Base-by-base conservation (phyloP, 2,888 invertebrate species). In the Parnassius smintheus region DNA sequence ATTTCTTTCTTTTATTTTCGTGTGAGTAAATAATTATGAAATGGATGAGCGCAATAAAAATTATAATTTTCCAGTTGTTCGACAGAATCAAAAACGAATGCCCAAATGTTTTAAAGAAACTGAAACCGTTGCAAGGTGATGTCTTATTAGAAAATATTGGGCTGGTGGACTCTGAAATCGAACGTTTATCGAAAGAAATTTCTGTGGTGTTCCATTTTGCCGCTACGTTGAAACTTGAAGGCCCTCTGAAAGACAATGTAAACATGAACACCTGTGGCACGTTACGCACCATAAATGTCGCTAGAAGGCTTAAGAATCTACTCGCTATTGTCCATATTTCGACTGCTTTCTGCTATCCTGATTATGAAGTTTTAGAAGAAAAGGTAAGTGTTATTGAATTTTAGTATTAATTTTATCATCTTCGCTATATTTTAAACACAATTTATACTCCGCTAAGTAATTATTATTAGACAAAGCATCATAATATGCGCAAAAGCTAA, bases 301-400 rank as follows among this genome's bases (percentile, higher is more conserved):
- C 95, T 66, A 96, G 94, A 76, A 88, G 93, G 68, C 95, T 98
- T 83, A 94, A 94, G 69, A 93, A 96, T 9, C 88, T 99, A 49
- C 89, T 93, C 71, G 92, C 94, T 0, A 95, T 98, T 66, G 93
- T 98, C 1, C 98, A 99, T 82, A 92, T 98, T 12, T 98, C 98
- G 11, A 99, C 99, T 0, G 98, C 99, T 0, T 99, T 98, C 82
- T 98, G 98, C 79, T 98, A 99, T 78, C 97, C 98, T 69, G 98
- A 99, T 80, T 93, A 96, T 58, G 82, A 85, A 70, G 73, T 85
- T 57, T 75, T 91, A 61, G 83, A 77, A n/a, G 91, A 91, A 72
- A 86, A 73, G 79, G 91, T 91, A 72, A 67, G 72, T 41, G 35
- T 4, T 7, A 35, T 35, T 35, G 4, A 7, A 7, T 35, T 35